Conservation (phyloP, 2,888 invertebrate genomes). For the Pharmacophagus antenor region DNA sequence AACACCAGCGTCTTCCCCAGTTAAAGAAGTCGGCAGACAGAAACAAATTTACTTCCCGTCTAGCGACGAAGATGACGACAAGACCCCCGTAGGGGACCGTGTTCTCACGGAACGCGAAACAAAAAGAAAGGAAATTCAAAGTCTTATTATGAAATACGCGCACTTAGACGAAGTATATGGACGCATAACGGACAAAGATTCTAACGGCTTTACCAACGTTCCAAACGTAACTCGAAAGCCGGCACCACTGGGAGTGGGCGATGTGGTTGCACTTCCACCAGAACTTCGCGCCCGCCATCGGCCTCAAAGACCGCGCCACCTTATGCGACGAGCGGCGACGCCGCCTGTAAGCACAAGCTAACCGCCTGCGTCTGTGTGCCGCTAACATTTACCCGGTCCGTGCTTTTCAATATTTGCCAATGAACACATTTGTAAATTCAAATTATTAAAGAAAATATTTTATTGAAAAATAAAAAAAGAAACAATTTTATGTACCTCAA, state of each 20-base stretch:
- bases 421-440: neutral
- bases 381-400: slow-evolving; percentile 75
- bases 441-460: neutral
- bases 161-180: slow-evolving; percentile 87
- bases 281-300: slow-evolving; percentile 71
- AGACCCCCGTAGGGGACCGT: slow-evolving; percentile 79
- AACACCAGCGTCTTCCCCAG: slow-evolving; percentile 65
- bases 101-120: slow-evolving; percentile 87
- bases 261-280: slow-evolving; percentile 68
- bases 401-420: slow-evolving; percentile 52
- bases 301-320: slow-evolving; percentile 69
- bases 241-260: slow-evolving; percentile 65
- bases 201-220: slow-evolving; percentile 52
- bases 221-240: slow-evolving; percentile 46
- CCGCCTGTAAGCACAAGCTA: slow-evolving; percentile 80
- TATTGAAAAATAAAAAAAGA: no score
- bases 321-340: slow-evolving; percentile 77
- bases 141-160: slow-evolving; percentile 90
- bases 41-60: slow-evolving; percentile 75
- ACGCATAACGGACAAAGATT: slow-evolving; percentile 63
- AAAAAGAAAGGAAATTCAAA: slow-evolving; percentile 90
- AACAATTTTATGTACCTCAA: no score
- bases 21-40: slow-evolving; percentile 62
- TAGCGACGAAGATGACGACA: slow-evolving; percentile 75
- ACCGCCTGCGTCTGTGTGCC: slow-evolving; percentile 66